Conservation (phyloP, 2,797 vertebrate species). For the Sebastes minor region DNA sequence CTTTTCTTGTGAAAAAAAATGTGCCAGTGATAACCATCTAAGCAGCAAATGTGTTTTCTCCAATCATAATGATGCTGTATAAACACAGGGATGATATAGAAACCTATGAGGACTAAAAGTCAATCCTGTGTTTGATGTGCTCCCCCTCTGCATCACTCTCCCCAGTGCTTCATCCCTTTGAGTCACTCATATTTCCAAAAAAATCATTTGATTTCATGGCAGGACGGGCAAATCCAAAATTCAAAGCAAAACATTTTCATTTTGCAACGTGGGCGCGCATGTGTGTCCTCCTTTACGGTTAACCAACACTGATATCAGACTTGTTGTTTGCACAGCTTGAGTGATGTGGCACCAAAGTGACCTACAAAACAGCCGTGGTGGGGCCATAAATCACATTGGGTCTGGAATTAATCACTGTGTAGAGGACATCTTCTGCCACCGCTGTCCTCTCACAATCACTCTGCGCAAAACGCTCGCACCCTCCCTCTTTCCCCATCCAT, state of each 20-base stretch:
- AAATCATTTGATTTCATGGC: conserved; percentile 39
- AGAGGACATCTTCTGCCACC: conserved; percentile 79
- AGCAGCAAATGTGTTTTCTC: neutral
- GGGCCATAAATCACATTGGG: conserved; percentile 80
- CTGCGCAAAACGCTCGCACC: conserved; percentile 53
- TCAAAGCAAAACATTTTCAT: conserved; percentile 67
- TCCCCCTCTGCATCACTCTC: neutral
- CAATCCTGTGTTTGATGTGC: neutral
- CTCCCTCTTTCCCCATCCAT: conserved; percentile 8
- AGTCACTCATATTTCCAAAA: conserved; percentile 2
- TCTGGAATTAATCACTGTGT: conserved; percentile 79
- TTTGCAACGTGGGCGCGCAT: conserved; percentile 34
- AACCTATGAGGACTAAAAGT: neutral
- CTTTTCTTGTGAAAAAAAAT: neutral
- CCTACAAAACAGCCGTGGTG: conserved; percentile 80
- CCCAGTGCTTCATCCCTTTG: neutral
- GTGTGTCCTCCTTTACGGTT: conserved; percentile 65
- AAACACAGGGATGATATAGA: neutral
- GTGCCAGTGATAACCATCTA: neutral
- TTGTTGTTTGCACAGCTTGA: conserved; percentile 83
- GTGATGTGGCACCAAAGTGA: conserved; percentile 80
- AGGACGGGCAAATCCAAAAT: conserved; percentile 51
- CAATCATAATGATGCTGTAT: neutral
- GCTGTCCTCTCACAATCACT: conserved; percentile 75
- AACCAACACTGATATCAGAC: conserved; percentile 75